Conservation (phyloP, 2,888 invertebrate genomes). For the Nymphalis c-album region DNA sequence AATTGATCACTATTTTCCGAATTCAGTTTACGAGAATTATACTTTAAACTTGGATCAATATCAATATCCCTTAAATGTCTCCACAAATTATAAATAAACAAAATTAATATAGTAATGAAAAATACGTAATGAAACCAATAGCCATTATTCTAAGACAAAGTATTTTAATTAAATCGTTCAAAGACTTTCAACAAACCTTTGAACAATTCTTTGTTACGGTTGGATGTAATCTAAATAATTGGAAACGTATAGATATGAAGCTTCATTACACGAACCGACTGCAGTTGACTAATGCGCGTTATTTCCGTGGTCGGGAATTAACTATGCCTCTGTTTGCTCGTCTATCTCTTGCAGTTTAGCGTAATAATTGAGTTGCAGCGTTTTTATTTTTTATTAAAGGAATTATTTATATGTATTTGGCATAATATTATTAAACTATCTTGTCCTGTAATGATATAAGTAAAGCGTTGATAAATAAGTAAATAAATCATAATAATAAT, state of each 20-base stretch:
- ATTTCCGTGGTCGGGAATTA: conserved; percentile 70
- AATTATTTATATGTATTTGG: no score
- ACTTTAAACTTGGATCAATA: no score
- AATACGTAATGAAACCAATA: no score
- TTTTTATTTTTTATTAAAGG: not conserved
- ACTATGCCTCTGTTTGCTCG: conserved; percentile 64
- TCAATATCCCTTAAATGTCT: no score
- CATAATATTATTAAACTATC: no score
- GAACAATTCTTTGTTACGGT: conserved; percentile 14
- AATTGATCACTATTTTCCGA: no score
- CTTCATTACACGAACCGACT: conserved; percentile 50
- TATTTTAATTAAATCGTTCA: conserved; percentile 25
- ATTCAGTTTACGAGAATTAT: no score
- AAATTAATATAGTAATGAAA: no score
- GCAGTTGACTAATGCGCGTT: conserved; percentile 72
- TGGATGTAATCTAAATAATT: conserved; percentile 43
- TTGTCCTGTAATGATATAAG: no score
- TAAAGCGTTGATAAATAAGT: no score
- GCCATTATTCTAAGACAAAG: not conserved
- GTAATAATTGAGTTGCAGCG: conserved; percentile 36
- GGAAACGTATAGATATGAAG: conserved; percentile 47
- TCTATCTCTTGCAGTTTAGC: conserved; percentile 46
- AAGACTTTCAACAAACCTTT: not conserved
- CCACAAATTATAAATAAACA: no score
- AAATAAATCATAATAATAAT: no score